Evolutionary conservation across 2,113 vertebrate genomes (phyloP).

Genomic region (Corydoras sp.): DNA sequence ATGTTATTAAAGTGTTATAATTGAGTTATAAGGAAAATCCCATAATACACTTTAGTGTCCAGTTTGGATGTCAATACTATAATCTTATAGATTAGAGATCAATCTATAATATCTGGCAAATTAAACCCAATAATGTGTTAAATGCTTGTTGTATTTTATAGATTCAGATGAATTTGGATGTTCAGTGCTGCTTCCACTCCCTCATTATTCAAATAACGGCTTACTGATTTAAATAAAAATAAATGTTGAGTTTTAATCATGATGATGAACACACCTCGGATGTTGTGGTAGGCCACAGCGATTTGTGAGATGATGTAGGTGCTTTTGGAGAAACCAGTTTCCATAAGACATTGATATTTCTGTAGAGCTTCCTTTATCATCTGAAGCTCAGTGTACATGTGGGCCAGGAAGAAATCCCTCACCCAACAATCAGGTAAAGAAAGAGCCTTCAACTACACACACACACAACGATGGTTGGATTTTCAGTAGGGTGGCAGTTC

Average conservation of each 20-base stretch:
- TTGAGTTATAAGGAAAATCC: no score
- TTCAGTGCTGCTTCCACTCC: no score
- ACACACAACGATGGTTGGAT: no score
- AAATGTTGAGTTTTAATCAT: neutral
- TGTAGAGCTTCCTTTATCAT: constrained; percentile 96
- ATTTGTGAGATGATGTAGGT: constrained; percentile 98
- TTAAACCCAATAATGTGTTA: no score
- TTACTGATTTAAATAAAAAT: neutral
- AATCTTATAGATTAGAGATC: no score
- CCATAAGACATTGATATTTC: constrained; percentile 95
- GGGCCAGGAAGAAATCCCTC: constrained; percentile 97
- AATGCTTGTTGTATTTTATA: no score
- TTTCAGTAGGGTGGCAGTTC: neutral
- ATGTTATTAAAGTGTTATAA: no score
- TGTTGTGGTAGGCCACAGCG: constrained; percentile 97
- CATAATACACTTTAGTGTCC: no score
- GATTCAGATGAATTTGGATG: no score
- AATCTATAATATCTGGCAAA: no score
- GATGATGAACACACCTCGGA: constrained; percentile 73
- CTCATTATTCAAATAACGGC: neutral
- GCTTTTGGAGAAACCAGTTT: constrained; percentile 95
- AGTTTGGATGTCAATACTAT: no score
- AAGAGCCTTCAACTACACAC: constrained; percentile 86
- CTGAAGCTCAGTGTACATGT: constrained; percentile 97
- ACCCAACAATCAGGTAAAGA: constrained; percentile 96